Conservation (phyloP, 2,113 vertebrate genomes). For the Antigone vipio region DNA sequence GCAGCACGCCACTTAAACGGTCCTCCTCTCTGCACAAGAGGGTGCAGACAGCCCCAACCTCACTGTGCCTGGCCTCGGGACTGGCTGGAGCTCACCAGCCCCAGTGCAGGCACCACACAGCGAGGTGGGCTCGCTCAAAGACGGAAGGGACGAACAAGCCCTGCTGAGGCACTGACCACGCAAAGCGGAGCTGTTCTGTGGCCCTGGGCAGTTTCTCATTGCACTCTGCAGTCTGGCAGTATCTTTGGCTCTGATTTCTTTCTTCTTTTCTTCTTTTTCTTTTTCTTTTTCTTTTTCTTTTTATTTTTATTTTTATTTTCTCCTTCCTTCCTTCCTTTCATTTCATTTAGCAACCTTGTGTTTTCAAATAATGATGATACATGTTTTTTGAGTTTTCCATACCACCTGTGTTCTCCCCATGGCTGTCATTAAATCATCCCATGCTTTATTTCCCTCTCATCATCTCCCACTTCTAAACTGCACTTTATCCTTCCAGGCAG, state of each 20-base stretch:
- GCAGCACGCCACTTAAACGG: fast-evolving
- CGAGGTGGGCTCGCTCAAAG: background rate
- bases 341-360: background rate
- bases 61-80: background rate
- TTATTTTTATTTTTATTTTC: background rate
- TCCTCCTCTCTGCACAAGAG: background rate
- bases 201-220: background rate
- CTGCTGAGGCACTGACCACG: fast-evolving
- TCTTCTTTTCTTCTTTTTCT: too few relatives aligned
- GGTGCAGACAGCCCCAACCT: background rate
- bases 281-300: background rate
- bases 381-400: background rate
- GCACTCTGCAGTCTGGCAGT: background rate
- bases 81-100: background rate
- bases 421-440: background rate
- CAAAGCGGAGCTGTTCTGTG: background rate
- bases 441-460: background rate
- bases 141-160: fast-evolving
- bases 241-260: background rate
- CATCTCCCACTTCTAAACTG: background rate
- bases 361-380: background rate
- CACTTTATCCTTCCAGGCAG: background rate
- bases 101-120: fast-evolving
- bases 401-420: background rate
- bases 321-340: too few relatives aligned